Percentiles rank a stretch among this genome's conserved stretches.
phyloP scores from a whole-genome alignment of 2,113 vertebrate species.

The Archocentrus centrarchus region DNA sequence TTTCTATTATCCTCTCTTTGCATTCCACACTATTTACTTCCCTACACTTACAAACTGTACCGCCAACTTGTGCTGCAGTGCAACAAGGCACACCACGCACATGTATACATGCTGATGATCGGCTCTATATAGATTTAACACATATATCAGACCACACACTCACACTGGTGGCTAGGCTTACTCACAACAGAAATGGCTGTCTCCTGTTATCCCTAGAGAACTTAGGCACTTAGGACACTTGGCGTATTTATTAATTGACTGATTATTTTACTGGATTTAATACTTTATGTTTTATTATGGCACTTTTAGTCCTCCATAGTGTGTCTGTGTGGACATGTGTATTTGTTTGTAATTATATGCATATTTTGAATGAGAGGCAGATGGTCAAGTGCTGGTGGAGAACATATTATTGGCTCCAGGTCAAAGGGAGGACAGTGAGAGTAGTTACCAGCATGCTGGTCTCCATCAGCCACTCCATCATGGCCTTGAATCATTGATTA shows the following conservation, averaged over 20 bases:
- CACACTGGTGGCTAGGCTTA: too few relatives aligned
- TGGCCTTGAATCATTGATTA: constrained; percentile 36
- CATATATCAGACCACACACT: too few relatives aligned
- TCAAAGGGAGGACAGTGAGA: constrained; percentile 29
- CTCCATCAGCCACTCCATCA: constrained; percentile 42
- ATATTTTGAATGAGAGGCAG: constrained; percentile 13
- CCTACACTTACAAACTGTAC: too few relatives aligned
- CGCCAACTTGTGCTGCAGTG: too few relatives aligned
- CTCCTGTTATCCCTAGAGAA: background rate
- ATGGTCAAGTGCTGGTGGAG: constrained; percentile 29
- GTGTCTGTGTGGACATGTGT: background rate
- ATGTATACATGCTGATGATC: too few relatives aligned
- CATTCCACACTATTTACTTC: too few relatives aligned
- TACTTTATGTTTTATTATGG: background rate
- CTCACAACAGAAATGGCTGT: too few relatives aligned
- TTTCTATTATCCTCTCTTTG: too few relatives aligned
- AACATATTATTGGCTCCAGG: constrained; percentile 50
- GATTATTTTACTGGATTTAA: background rate
- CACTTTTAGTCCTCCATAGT: background rate
- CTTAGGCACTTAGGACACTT: fast-evolving
- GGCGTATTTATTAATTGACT: background rate
- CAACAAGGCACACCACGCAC: too few relatives aligned
- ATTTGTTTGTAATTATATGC: background rate
- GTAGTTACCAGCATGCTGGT: constrained; percentile 40
- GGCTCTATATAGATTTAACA: too few relatives aligned